Base-by-base conservation (phyloP, 2,797 vertebrate species). In the Gouania willdenowi region DNA sequence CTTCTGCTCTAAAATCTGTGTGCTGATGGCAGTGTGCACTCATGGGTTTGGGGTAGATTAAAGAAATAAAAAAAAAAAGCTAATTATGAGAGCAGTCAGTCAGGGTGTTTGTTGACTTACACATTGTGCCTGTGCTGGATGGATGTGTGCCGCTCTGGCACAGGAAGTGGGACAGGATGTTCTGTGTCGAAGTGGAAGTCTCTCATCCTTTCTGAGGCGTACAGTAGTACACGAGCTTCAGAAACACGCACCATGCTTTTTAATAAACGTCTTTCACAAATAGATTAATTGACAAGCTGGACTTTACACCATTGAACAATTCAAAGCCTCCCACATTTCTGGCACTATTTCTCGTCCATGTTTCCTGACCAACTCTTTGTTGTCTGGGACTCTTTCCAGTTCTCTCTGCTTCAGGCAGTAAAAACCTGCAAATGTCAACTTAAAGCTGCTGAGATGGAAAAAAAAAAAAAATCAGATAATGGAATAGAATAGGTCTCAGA, bases 101-200 rank as follows among this genome's bases (percentile, higher is more conserved):
- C 22, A 10, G 16, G 3, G 36, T 36, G 46, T 64, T 71, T 63
- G 27, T 43, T 53, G 48, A 60, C 21, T 56, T 29, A 23, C 23
- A 27, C 24, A 17, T 21, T 35, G 19, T 41, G 47, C 35, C 15
- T 43, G 18, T 37, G 11, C 23, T 26, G 16, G 43, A 25, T 26
- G 19, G 65, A 29, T 33, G 8, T 63, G 28, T 61, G 42, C 44
- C 5, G 40, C 3, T 71, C 48, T 77, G 75, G 70, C 66, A 27
- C 36, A 41, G 16, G 10, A 33, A 45, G 10, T 9, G 29, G 16
- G 55, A 79, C 69, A 71, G 75, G 76, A 79, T 71, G 68, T 70
- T 23, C 28, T 62, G 41, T 64, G 66, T 70, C 11, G 43, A 73
- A 48, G 14, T 63, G 19, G 53, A 53, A 52, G 55, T 79, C 62